Evolutionary conservation across 2,888 invertebrate species (phyloP).

Genomic region (Argyresthia albistria): DNA sequence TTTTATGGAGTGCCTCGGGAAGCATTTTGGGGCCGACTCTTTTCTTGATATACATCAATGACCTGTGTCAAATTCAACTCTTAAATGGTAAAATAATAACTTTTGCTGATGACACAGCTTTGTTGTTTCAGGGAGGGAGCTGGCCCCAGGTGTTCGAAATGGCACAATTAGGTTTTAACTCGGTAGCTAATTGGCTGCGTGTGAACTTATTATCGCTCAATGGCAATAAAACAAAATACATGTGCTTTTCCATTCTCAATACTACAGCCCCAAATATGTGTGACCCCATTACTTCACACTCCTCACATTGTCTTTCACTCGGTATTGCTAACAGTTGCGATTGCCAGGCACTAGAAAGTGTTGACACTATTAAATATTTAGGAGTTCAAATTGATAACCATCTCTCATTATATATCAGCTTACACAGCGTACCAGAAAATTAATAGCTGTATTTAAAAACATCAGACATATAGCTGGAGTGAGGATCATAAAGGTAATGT

Average conservation of each 20-base stretch:
- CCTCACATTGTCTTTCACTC: too few relatives aligned
- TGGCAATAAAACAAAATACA: not conserved
- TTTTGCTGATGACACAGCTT: not conserved
- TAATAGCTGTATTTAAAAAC: too few relatives aligned
- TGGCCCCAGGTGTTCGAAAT: not conserved
- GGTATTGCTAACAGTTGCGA: too few relatives aligned
- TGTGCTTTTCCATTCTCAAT: not conserved
- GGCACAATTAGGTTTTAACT: not conserved
- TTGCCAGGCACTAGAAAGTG: too few relatives aligned
- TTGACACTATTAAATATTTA: too few relatives aligned
- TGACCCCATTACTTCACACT: too few relatives aligned
- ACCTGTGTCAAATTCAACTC: not conserved
- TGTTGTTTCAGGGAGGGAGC: not conserved
- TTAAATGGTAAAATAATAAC: not conserved
- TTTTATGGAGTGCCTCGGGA: not conserved
- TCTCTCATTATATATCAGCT: too few relatives aligned
- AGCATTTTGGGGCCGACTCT: not conserved
- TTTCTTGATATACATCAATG: not conserved
- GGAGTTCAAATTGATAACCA: too few relatives aligned
- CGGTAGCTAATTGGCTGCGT: not conserved
- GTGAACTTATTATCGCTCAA: conserved; percentile 1
- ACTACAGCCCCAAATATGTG: not conserved
- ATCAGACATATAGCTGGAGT: too few relatives aligned
- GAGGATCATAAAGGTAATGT: too few relatives aligned
- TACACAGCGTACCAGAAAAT: too few relatives aligned